Percentiles rank a stretch among this genome's conserved stretches.
These are phyloP conservation scores for Iphiclides podalirius DNA, from an alignment of 2,888 invertebrate genomes.

Conservation along the genomic window DNA sequence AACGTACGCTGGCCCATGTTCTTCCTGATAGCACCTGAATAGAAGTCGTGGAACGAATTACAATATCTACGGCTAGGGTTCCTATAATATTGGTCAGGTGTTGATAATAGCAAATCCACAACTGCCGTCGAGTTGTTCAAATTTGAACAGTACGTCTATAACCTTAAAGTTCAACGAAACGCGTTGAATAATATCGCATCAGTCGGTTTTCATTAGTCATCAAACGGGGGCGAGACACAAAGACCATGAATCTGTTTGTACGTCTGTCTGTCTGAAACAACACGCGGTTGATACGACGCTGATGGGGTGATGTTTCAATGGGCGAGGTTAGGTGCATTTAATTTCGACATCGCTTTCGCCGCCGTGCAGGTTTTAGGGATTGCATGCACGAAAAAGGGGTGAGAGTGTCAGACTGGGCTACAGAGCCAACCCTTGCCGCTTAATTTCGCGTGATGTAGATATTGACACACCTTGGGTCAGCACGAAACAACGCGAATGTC, in stretches of 20 bases:
- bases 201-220: conserved; percentile 60
- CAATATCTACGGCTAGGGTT: conserved; percentile 42
- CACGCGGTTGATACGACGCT: conserved; percentile 61
- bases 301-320: conserved; percentile 46
- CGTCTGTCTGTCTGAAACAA: conserved; percentile 64
- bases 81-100: conserved; percentile 45
- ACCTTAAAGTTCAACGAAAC: neutral
- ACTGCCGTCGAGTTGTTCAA: conserved; percentile 16
- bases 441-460: conserved; percentile 2
- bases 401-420: neutral
- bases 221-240: conserved; percentile 54
- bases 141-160: conserved; percentile 33
- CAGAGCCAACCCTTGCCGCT: neutral
- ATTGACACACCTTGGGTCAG: neutral
- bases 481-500: neutral
- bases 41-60: conserved; percentile 26
- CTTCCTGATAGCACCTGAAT: conserved; percentile 20
- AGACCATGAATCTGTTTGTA: conserved; percentile 57
- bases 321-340: conserved; percentile 47
- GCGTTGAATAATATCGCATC: conserved; percentile 24
- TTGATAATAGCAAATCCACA: conserved; percentile 23
- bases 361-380: conserved; percentile 27
- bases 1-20: conserved; percentile 43
- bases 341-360: conserved; percentile 43
- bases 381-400: conserved; percentile 13